Percentiles rank a stretch among this genome's conserved stretches.
These are phyloP conservation scores for Odontophorus gujanensis DNA, from an alignment of 2,113 vertebrate species.

Conservation along the genomic window DNA sequence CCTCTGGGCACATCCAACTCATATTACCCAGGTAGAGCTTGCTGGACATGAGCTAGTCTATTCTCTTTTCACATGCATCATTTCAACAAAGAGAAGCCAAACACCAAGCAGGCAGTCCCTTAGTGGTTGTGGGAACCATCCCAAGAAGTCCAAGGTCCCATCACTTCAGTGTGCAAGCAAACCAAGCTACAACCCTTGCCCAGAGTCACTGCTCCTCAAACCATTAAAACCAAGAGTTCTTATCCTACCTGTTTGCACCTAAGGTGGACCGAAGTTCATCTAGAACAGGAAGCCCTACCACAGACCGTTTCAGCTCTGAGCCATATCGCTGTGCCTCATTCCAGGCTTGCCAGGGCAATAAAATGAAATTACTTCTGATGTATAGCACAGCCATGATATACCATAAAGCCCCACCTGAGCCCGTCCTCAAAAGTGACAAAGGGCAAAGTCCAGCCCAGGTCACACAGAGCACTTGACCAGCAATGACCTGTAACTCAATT, in stretches of 20 bases:
- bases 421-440: background rate
- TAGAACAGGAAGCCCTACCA: background rate
- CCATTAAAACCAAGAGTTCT: background rate
- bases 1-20: background rate
- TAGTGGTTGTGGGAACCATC: background rate
- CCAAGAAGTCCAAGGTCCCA: accelerated
- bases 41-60: background rate
- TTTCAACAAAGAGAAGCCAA: background rate
- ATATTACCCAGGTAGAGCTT: background rate
- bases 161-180: accelerated
- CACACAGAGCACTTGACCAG: accelerated
- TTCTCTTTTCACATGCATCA: background rate
- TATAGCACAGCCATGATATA: accelerated
- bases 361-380: background rate
- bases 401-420: background rate
- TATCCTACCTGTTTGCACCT: background rate
- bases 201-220: background rate
- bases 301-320: background rate
- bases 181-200: accelerated
- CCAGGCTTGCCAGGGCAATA: background rate
- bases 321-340: background rate
- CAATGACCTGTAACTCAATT: accelerated
- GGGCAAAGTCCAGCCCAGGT: background rate
- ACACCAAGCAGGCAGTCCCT: background rate
- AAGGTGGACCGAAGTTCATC: background rate